These are phyloP conservation scores for Ophion obscuratus DNA, from an alignment of 2,888 invertebrate genomes.

Conservation along the genomic window DNA sequence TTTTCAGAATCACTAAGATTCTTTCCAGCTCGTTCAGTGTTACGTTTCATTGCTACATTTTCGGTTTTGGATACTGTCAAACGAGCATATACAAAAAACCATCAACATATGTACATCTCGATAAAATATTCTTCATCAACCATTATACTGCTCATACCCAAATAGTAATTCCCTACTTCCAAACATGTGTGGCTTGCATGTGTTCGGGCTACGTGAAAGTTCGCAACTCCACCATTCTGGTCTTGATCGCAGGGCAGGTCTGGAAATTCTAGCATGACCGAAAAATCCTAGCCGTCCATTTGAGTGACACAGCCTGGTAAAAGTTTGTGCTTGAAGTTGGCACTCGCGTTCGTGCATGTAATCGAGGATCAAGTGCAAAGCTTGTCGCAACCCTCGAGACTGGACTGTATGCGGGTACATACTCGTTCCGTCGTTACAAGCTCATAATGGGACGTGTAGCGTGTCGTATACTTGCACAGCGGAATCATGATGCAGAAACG, in stretches of 20 bases:
- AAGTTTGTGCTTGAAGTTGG: background rate
- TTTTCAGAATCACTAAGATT: too few relatives aligned
- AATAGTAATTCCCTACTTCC: background rate
- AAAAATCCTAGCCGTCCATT: slow-evolving; percentile 7
- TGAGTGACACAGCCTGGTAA: slow-evolving; percentile 1
- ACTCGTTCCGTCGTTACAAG: slow-evolving; percentile 51
- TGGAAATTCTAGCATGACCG: background rate
- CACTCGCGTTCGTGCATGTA: slow-evolving; percentile 14
- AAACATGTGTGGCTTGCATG: background rate
- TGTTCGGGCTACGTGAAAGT: background rate
- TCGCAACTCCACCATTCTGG: background rate
- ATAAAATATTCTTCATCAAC: too few relatives aligned
- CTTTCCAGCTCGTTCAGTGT: too few relatives aligned
- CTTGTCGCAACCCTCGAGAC: slow-evolving; percentile 32
- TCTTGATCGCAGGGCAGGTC: background rate
- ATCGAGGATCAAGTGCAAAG: slow-evolving; percentile 23
- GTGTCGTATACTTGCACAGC: slow-evolving; percentile 56
- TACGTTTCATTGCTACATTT: too few relatives aligned
- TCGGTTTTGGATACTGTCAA: too few relatives aligned
- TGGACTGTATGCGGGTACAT: slow-evolving; percentile 22
- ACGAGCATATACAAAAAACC: too few relatives aligned
- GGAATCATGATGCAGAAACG: slow-evolving; percentile 64
- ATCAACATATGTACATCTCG: too few relatives aligned
- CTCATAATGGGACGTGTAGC: slow-evolving; percentile 59
- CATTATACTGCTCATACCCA: too few relatives aligned